Evolutionary conservation across 2,797 vertebrate species (phyloP).

Genomic region (Thamnophis elegans): DNA sequence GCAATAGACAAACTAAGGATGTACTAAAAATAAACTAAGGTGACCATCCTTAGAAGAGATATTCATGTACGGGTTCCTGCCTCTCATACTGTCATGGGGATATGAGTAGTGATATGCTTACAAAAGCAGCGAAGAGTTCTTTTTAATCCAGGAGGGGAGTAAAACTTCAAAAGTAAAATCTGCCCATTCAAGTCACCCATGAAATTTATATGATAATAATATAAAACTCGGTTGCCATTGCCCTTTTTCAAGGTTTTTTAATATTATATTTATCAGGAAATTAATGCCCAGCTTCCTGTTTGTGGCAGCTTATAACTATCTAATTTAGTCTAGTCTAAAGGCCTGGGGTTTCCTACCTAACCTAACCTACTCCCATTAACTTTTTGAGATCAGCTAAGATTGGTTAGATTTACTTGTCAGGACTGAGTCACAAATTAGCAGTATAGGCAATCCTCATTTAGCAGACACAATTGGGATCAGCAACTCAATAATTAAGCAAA

Average conservation of each 20-base stretch:
- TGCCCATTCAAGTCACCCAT: neutral
- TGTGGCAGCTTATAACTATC: neutral
- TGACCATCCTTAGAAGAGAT: neutral
- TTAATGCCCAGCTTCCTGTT: neutral
- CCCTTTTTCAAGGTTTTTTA: neutral
- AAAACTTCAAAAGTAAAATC: neutral
- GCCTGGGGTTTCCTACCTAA: neutral
- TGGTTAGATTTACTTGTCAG: neutral
- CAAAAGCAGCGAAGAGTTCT: neutral
- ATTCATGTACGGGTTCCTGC: neutral
- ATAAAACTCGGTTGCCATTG: neutral
- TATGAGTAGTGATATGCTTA: neutral
- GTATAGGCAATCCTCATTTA: neutral
- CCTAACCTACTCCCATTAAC: neutral
- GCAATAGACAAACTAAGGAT: neutral
- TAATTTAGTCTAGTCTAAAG: neutral
- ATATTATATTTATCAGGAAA: neutral
- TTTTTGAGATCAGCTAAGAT: neutral
- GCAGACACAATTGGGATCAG: neutral
- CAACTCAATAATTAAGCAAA: neutral
- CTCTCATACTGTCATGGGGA: neutral
- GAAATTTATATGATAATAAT: neutral
- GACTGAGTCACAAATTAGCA: neutral
- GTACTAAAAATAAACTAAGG: neutral
- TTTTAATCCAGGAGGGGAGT: neutral